A percentile compares a stretch with the other conserved stretches of the same genome.
These are phyloP conservation scores for Enteromius afrohamiltoni DNA, from an alignment of 2,797 vertebrate genomes.

Conservation along the genomic window DNA sequence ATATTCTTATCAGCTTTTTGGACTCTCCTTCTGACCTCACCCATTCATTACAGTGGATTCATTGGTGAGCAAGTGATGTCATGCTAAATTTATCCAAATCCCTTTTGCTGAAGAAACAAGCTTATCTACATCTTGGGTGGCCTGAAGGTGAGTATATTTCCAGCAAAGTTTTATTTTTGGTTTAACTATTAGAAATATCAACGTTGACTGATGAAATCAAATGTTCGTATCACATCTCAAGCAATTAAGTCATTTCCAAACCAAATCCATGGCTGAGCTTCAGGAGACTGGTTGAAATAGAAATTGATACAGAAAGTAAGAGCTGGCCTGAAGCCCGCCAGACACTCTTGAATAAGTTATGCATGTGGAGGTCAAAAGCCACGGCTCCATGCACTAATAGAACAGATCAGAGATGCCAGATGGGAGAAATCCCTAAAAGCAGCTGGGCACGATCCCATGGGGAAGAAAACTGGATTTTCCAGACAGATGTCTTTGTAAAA, in stretches of 20 bases:
- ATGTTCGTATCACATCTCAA: neutral
- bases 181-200: neutral
- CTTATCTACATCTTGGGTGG: neutral
- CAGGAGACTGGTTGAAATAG: constrained; percentile 20
- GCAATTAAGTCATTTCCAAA: neutral
- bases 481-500: constrained; percentile 43
- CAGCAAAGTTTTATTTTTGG: neutral
- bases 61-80: neutral
- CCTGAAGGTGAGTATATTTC: neutral
- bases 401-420: constrained; percentile 56
- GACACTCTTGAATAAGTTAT: constrained; percentile 50
- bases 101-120: neutral
- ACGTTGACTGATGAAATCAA: neutral
- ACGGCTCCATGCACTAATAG: constrained; percentile 39
- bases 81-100: neutral
- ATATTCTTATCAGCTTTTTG: neutral
- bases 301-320: constrained; percentile 6
- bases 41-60: neutral
- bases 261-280: constrained; percentile 16
- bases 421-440: constrained; percentile 54
- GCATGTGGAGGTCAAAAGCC: constrained; percentile 39
- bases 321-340: constrained; percentile 41
- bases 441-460: constrained; percentile 54
- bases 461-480: constrained; percentile 37
- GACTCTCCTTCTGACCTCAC: neutral